These are phyloP conservation scores for Cyphomyrus discorhynchus DNA, from an alignment of 2,113 vertebrate species.

Conservation along the genomic window DNA sequence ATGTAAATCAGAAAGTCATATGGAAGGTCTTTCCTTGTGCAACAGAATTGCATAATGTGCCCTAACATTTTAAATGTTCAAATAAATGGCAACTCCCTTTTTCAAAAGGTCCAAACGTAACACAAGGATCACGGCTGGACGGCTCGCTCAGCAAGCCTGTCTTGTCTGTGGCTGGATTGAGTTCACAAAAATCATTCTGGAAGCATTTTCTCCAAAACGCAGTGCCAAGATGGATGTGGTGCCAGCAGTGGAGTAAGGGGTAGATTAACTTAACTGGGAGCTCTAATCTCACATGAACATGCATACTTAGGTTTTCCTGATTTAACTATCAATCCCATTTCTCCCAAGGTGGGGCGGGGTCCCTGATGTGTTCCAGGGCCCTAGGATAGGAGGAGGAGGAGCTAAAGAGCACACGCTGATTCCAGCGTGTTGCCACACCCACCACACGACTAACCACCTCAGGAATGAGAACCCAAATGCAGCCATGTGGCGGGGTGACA, in stretches of 20 bases:
- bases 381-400: neutral
- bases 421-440: too few species aligned
- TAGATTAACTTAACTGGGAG: neutral
- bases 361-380: neutral
- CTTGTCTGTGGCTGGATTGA: neutral
- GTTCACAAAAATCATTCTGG: neutral
- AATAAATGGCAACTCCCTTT: neutral
- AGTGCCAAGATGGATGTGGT: neutral
- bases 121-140: neutral
- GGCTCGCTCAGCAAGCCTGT: constrained; percentile 15
- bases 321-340: neutral
- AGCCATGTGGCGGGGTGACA: too few species aligned
- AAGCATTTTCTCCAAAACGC: neutral
- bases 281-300: neutral
- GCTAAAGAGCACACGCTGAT: too few species aligned
- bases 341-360: neutral
- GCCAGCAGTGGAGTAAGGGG: neutral
- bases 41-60: neutral
- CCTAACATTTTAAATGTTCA: neutral
- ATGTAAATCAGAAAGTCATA: neutral
- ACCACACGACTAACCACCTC: too few species aligned
- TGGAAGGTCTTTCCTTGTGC: neutral
- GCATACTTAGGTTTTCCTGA: neutral
- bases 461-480: too few species aligned
- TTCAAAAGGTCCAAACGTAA: neutral